Base-by-base conservation (phyloP, 2,797 vertebrate genomes). In the Sebastes trivittatus region DNA sequence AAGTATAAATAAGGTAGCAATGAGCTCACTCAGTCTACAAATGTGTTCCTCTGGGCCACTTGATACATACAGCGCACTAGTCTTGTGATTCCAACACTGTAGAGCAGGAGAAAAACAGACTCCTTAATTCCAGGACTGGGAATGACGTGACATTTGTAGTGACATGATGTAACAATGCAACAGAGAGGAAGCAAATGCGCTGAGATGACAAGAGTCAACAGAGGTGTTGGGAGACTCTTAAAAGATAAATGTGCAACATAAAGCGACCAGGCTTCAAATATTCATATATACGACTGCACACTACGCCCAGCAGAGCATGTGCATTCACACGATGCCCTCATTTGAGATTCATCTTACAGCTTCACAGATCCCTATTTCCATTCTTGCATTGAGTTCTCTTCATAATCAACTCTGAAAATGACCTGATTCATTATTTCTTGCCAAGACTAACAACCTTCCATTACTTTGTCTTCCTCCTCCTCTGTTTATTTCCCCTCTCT, bases 401-500 rank as follows among this genome's bases (percentile, higher is more conserved):
- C 72, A 75, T 52, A 56, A 59, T 76, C 63, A 63, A 10, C 27
- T 69, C 29, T 70, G 68, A 67, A 69, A 67, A 68, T 29, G 18
- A 23, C n/a, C 32, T 30, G 5, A 67, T 83, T 70, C 72, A 1
- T 59, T 59, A 46, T 42, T 61, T 46, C 14, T 42, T 1, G 0
- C 23, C 5, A 22, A 3, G 18, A 66, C 77, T 78, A 76, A 84
- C 66, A 23, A 18, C 11, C 38, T 46, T 65, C 23, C 22, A 9
- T 77, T 4, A 4, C 20, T 38, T 60, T 73, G 4, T 60, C 46
- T 59, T 23, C 38, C 1, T 76, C 56, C 42, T 30, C 52, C 32
- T 77, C 23, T 75, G 7, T 77, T 65, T 10, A 4, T 25, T 42
- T 52, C 63, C 61, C 69, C 69, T 92, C 81, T 92, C 38, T 82